A percentile compares a stretch with the other conserved stretches of the same genome.
phyloP scores from a whole-genome alignment of 2,113 vertebrate genomes.

The Pluvianellus socialis region DNA sequence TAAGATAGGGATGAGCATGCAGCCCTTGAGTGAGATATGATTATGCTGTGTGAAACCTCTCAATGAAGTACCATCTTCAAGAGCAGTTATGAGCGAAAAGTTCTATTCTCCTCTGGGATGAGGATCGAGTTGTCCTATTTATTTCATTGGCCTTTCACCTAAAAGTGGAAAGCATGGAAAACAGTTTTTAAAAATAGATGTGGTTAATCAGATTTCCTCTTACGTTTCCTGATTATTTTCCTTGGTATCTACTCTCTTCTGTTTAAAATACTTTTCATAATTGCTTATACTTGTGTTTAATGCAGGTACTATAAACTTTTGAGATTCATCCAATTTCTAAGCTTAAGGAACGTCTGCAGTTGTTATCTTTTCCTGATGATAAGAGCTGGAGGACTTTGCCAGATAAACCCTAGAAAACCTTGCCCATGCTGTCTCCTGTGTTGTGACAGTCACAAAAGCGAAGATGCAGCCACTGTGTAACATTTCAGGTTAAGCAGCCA shows the following conservation, averaged over 20 bases:
- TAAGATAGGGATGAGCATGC: background rate
- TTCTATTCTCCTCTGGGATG: background rate
- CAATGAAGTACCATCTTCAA: background rate
- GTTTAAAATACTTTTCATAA: background rate
- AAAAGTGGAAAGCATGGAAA: background rate
- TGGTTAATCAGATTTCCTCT: background rate
- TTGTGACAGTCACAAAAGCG: background rate
- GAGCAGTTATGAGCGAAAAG: background rate
- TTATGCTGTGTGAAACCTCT: background rate
- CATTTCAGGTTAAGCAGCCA: background rate
- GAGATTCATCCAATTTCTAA: background rate
- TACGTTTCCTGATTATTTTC: background rate
- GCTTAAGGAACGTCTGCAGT: background rate
- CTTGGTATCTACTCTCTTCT: background rate
- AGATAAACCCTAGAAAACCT: background rate
- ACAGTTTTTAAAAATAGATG: background rate
- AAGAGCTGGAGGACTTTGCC: background rate
- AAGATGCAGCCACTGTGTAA: background rate
- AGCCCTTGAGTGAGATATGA: background rate
- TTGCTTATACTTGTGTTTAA: background rate
- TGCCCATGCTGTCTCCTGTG: background rate
- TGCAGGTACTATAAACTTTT: background rate
- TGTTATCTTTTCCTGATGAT: background rate
- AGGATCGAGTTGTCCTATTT: background rate
- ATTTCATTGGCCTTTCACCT: constrained; percentile 6